Base-by-base conservation (phyloP, 1,140 invertebrate species). In the Drosophila subobscura region DNA sequence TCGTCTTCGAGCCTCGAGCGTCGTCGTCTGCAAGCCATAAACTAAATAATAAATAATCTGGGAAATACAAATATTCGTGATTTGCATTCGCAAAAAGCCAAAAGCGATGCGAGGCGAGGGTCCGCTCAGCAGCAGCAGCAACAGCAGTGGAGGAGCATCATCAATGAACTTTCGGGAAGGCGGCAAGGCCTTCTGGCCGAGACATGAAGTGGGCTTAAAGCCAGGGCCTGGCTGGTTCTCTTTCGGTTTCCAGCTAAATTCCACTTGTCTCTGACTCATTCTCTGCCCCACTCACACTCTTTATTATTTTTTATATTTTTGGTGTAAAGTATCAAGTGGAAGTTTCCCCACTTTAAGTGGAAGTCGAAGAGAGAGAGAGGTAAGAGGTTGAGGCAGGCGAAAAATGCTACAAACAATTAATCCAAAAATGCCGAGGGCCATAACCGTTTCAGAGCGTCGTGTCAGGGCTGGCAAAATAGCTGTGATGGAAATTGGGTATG, bases 401-500 rank as follows among this genome's bases (percentile, higher is more conserved):
- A 51, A 58, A 71, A 50, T 47, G 47, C 53, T 49, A 61, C 53
- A 68, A 72, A 70, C 65, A 72, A 72, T 70, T 72, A 70, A 70
- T 50, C 33, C 27, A 46, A 72, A 71, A 70, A 41, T 59, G 46
- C 65, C 23, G 40, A 70, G 67, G 53, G 67, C 23, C 64, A 58
- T 41, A 70, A 70, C 40, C 49, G 47, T 70, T 52, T 29, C 40
- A 70, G 10, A 10, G 33, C 42, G 33, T 56, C 44, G 63, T 71
- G 16, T 27, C 37, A 70, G 25, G 53, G 67, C 33, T 25, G 46
- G 33, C 7, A 45, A 53, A 14, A 20, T 16, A 27, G 20, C 6
- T 20, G 5, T 3, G 3, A 22, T 37, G 3, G 10, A 37, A 12
- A 1, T 1, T 12, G 8, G 29, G 3, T 8, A 2, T 2, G 29